A percentile compares a stretch with the other conserved stretches of the same genome.
Evolutionary conservation across 1,140 invertebrate species (phyloP).

Genomic region (Polypedilum vanderplanki): DNA sequence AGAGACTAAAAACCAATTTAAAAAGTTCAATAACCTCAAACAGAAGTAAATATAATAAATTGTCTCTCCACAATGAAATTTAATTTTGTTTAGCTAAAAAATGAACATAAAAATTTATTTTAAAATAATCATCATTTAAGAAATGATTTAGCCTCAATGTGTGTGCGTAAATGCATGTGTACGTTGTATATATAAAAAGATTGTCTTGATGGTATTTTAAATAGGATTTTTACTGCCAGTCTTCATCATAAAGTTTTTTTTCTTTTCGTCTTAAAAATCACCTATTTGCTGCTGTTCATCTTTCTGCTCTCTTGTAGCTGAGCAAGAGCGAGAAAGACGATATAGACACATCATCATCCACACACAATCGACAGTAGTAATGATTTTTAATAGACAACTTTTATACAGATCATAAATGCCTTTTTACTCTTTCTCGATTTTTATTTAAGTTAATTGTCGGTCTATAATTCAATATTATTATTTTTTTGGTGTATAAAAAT

Average conservation of each 20-base stretch:
- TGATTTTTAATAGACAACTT: slow-evolving; percentile 26
- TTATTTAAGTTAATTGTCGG: slow-evolving; percentile 17
- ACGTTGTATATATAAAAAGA: background rate
- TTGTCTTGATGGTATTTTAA: slow-evolving; percentile 16
- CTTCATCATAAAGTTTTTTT: slow-evolving; percentile 13
- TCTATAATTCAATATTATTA: slow-evolving; percentile 24
- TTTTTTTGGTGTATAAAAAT: background rate
- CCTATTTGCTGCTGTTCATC: background rate
- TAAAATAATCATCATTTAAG: slow-evolving; percentile 14
- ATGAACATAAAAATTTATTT: background rate
- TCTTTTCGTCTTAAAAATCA: background rate
- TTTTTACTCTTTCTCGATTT: background rate
- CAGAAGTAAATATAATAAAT: too few species aligned
- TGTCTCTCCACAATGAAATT: too few species aligned
- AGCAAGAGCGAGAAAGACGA: background rate
- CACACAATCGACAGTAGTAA: background rate
- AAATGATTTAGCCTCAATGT: slow-evolving; percentile 6
- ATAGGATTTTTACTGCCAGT: slow-evolving; percentile 15
- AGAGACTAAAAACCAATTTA: too few species aligned
- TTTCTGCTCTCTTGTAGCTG: too few species aligned
- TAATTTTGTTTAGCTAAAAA: background rate
- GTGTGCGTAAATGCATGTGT: background rate
- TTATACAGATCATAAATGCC: slow-evolving; percentile 19
- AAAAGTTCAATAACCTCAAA: too few species aligned
- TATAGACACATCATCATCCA: slow-evolving; percentile 11